A percentile compares a stretch with the other conserved stretches of the same genome.
Conservation (phyloP, 2,888 invertebrate species). For the Gasteruption jaculator region DNA sequence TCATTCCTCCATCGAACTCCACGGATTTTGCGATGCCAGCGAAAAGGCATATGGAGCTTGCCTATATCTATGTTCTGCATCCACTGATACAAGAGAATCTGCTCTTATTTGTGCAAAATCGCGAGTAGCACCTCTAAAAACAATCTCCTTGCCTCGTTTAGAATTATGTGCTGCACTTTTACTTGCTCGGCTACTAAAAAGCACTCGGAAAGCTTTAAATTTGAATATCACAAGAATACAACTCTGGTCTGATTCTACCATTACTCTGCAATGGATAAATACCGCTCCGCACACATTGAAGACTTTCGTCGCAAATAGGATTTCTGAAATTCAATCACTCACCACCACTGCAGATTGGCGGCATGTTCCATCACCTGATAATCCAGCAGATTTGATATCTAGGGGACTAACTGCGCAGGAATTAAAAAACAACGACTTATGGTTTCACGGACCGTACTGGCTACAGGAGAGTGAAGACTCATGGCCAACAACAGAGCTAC, state of each 20-base stretch:
- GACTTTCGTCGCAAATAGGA: constrained; percentile 4
- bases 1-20: constrained; percentile 10
- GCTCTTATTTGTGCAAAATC: constrained; percentile 32
- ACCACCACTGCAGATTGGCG: constrained; percentile 9
- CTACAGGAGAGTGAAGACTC: constrained; percentile 4
- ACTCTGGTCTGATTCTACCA: constrained; percentile 8
- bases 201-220: constrained; percentile 9
- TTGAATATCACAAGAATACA: constrained; percentile 5
- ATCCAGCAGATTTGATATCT: constrained; percentile 25
- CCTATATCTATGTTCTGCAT: constrained; percentile 21
- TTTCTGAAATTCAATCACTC: not conserved
- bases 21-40: constrained; percentile 27
- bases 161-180: constrained; percentile 29
- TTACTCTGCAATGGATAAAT: constrained; percentile 6
- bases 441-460: constrained; percentile 21
- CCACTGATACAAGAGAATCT: too few species aligned
- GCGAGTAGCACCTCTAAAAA: constrained; percentile 30
- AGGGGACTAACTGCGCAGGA: constrained; percentile 19
- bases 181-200: constrained; percentile 16
- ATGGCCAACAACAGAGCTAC: constrained; percentile 10
- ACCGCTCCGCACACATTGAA: constrained; percentile 1
- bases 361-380: constrained; percentile 20
- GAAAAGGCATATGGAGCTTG: constrained; percentile 25
- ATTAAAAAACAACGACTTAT: constrained; percentile 14
- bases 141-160: constrained; percentile 24